Percentiles rank a stretch among this genome's conserved stretches.
These are phyloP conservation scores for Daphoenositta chrysoptera DNA, from an alignment of 2,113 vertebrate genomes.

Conservation along the genomic window DNA sequence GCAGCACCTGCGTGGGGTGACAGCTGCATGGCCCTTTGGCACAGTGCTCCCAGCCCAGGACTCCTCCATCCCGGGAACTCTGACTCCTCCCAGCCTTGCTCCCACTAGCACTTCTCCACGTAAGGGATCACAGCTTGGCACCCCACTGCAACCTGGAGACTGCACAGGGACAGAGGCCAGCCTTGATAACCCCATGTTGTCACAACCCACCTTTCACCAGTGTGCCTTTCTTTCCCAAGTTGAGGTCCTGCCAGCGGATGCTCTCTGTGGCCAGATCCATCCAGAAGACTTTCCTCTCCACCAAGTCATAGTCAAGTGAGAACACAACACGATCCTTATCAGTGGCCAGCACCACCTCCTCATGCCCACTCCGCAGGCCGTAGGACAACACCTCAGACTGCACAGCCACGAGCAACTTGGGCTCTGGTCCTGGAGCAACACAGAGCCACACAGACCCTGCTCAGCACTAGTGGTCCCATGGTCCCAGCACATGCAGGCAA, in stretches of 20 bases:
- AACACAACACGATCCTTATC: constrained; percentile 76
- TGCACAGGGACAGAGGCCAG: not conserved
- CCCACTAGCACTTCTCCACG: not conserved
- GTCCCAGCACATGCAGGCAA: not conserved
- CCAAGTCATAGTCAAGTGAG: constrained; percentile 84
- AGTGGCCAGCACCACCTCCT: constrained; percentile 70
- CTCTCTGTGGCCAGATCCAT: constrained; percentile 83
- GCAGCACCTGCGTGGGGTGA: not conserved
- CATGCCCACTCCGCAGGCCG: constrained; percentile 75
- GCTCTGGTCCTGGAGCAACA: constrained; percentile 73
- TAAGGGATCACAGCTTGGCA: not conserved
- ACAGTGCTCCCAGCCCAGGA: not conserved
- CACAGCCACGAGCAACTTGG: constrained; percentile 79
- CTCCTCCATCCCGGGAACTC: not conserved
- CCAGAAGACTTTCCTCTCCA: constrained; percentile 84
- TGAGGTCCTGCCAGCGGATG: constrained; percentile 81
- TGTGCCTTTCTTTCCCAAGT: constrained; percentile 70
- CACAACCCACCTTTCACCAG: constrained; percentile 82
- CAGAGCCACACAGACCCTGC: not conserved
- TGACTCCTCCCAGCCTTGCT: not conserved
- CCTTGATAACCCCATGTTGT: accelerated
- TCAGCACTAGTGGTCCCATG: not conserved
- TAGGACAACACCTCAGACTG: constrained; percentile 80
- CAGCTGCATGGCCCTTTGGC: not conserved
- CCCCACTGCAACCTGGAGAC: not conserved